phyloP scores from a whole-genome alignment of 2,113 vertebrate genomes.

The Porphyrio hochstetteri region DNA sequence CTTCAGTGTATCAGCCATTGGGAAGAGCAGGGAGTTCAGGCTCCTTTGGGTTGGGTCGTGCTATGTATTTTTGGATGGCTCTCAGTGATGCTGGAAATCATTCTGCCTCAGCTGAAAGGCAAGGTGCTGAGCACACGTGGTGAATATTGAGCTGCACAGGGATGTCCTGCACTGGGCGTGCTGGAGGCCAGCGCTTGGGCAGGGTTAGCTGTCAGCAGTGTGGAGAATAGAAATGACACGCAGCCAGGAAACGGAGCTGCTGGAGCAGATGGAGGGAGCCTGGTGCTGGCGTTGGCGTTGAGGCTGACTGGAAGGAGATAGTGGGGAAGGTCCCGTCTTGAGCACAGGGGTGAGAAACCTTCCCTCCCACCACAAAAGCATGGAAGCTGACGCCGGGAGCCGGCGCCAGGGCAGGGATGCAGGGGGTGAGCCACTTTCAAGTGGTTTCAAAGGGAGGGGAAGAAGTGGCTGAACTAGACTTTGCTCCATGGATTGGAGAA shows the following conservation, averaged over 20 bases:
- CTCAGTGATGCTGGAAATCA: background rate
- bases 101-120: background rate
- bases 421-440: background rate
- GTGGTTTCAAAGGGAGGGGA: background rate
- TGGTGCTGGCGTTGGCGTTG: background rate
- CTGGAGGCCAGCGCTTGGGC: background rate
- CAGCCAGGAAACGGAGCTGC: background rate
- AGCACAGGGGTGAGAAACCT: background rate
- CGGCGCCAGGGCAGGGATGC: background rate
- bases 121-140: background rate
- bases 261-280: conserved; percentile 21
- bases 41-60: background rate
- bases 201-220: conserved; percentile 56
- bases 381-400: background rate
- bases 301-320: background rate
- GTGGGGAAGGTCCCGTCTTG: background rate
- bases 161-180: background rate
- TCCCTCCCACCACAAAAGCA: background rate
- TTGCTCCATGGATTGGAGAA: rapidly evolving
- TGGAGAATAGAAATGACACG: conserved; percentile 72
- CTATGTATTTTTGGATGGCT: background rate
- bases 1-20: background rate
- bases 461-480: background rate
- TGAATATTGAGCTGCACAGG: background rate
- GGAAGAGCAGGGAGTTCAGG: background rate